Evolutionary conservation across 2,888 invertebrate species (phyloP), one percentile per base, ranked within the genome.

Genomic region (Andrena haemorrhoa): DNA sequence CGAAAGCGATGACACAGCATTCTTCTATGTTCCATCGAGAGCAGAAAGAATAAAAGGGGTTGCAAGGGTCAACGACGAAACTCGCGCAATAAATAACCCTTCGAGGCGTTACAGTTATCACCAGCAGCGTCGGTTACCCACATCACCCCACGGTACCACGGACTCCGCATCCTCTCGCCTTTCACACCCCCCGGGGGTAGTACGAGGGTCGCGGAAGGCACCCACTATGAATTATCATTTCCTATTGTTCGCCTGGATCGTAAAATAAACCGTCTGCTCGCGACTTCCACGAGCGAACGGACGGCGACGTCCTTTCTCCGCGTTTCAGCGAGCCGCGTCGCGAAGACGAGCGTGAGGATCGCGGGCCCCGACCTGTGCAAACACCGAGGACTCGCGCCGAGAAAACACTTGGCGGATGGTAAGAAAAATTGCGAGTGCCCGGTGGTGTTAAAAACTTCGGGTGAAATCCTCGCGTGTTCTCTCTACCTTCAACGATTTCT

Each of bases 141-240:
- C 56, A 29, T 56, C 76, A 79, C 78, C 70, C 82, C 61, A 51
- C 63, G n/a, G 60, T 60, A 63, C 61, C 76, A 26, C 33, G 66
- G 31, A 23, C 56, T 12, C 29, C 41, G 80, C 8, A 12, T 26
- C 23, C 33, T 58, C 35, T 70, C 16, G 73, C 51, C 16, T 71
- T 69, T 20, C 51, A 51, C 10, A 20, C 61, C 56, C 41, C 71
- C 80, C 41, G 41, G 41, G 86, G 86, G 84, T 89, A 89, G 90
- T 85, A 85, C 88, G 86, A 85, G 89, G 85, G 89, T 89, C 86
- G 86, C 82, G 80, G 85, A 79, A 86, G 85, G 83, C 85, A 83
- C 79, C 65, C 83, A 83, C 83, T 87, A 91, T 92, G 90, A 92
- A 92, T 92, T 92, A 92, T 91, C 90, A 91, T 90, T 89, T 86